A percentile compares a stretch with the other conserved stretches of the same genome.
Conservation (phyloP, 2,888 invertebrate genomes). For the Laothoe populi region DNA sequence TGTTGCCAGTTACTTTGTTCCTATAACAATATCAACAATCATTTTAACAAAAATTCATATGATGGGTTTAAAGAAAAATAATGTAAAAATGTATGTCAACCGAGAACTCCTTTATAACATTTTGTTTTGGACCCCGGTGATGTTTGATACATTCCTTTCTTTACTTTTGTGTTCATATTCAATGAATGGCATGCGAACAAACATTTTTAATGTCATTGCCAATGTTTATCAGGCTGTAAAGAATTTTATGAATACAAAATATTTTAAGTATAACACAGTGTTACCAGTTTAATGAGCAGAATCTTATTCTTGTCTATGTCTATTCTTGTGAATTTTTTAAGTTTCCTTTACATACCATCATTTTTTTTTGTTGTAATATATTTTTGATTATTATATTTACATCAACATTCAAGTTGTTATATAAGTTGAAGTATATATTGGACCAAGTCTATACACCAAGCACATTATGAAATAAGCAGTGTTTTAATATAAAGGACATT, state of each 20-base stretch:
- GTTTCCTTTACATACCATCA: too few relatives aligned
- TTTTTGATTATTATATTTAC: too few relatives aligned
- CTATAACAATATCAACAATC: slow-evolving; percentile 70
- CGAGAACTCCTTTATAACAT: slow-evolving; percentile 74
- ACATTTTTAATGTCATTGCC: slow-evolving; percentile 71
- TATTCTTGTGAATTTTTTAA: too few relatives aligned
- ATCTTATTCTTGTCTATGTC: too few relatives aligned
- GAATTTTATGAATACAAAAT: slow-evolving; percentile 73
- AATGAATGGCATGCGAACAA: slow-evolving; percentile 63
- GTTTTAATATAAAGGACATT: too few relatives aligned
- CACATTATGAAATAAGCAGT: too few relatives aligned
- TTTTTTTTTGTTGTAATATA: too few relatives aligned
- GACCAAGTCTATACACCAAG: too few relatives aligned
- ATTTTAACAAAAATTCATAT: slow-evolving; percentile 73
- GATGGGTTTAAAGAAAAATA: slow-evolving; percentile 61
- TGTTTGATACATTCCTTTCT: slow-evolving; percentile 76
- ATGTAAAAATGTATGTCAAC: slow-evolving; percentile 65
- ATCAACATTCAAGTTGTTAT: too few relatives aligned
- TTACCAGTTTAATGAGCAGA: slow-evolving; percentile 54
- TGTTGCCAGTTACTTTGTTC: slow-evolving; percentile 72
- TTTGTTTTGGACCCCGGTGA: slow-evolving; percentile 76
- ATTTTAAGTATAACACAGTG: slow-evolving; percentile 68
- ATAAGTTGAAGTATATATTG: too few relatives aligned
- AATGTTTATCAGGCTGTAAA: slow-evolving; percentile 76
- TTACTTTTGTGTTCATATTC: slow-evolving; percentile 69